Evolutionary conservation across 1,140 invertebrate genomes (phyloP).

Genomic region (Panagrolaimus sp.): DNA sequence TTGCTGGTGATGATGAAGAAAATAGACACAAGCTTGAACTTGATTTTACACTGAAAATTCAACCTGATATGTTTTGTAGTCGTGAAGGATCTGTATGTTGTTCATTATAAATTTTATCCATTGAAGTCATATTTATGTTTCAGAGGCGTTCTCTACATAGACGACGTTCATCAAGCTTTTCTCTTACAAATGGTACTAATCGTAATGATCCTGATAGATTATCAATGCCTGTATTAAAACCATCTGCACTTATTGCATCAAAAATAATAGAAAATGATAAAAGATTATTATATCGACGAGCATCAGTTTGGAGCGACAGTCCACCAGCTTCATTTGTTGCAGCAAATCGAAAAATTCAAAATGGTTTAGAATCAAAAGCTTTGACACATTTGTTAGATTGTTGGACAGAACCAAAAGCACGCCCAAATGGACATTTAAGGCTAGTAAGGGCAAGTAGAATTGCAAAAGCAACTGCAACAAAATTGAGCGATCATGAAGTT

Average conservation of each 20-base stretch:
- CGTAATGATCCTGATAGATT: background rate
- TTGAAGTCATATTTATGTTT: too few relatives aligned
- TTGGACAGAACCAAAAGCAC: constrained; percentile 25
- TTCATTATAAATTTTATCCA: background rate
- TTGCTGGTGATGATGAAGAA: constrained; percentile 12
- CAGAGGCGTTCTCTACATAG: background rate
- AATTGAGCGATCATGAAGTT: constrained; percentile 2
- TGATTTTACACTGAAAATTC: constrained; percentile 38
- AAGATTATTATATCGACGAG: constrained; percentile 31
- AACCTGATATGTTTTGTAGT: constrained; percentile 33
- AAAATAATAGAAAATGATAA: constrained; percentile 27
- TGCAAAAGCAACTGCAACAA: constrained; percentile 2
- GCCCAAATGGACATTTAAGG: constrained; percentile 11
- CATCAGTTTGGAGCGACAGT: constrained; percentile 42
- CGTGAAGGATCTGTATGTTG: constrained; percentile 11
- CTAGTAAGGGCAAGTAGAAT: background rate
- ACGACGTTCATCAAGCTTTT: constrained; percentile 29
- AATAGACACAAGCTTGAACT: constrained; percentile 21
- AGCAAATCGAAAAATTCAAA: background rate
- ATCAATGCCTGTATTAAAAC: constrained; percentile 14
- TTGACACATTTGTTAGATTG: constrained; percentile 40
- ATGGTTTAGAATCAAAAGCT: constrained; percentile 35
- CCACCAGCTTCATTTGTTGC: constrained; percentile 31
- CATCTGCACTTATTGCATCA: constrained; percentile 17
- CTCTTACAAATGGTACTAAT: background rate